These are phyloP conservation scores for Opisthograptis luteolata DNA, from an alignment of 2,888 invertebrate species.

Conservation along the genomic window DNA sequence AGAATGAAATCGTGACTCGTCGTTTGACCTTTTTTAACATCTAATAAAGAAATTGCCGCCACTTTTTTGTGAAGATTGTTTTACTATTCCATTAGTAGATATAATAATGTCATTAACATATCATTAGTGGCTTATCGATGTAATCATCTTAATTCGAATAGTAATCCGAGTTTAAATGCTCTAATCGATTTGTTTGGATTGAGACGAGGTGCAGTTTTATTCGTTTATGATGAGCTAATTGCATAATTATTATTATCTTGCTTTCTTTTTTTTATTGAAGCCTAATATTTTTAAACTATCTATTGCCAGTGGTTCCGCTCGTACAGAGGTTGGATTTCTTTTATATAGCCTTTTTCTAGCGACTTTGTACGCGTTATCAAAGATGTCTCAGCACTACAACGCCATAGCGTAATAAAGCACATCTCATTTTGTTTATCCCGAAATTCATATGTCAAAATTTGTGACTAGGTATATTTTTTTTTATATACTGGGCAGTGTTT, in stretches of 20 bases:
- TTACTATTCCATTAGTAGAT: slow-evolving; percentile 52
- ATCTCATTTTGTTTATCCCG: no score
- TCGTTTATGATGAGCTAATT: slow-evolving; percentile 24
- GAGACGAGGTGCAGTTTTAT: slow-evolving; percentile 30
- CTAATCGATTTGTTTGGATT: slow-evolving; percentile 37
- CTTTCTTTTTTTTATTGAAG: no score
- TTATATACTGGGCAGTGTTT: no score
- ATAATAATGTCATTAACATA: slow-evolving; percentile 57
- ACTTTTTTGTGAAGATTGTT: slow-evolving; percentile 45
- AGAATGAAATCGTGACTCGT: slow-evolving; percentile 39
- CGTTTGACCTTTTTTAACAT: slow-evolving; percentile 40
- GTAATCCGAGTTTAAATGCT: slow-evolving; percentile 32
- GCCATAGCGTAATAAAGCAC: no score
- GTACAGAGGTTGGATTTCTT: no score
- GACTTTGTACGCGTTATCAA: no score
- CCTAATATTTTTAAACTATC: no score
- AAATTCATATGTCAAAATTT: no score
- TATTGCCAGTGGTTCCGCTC: no score
- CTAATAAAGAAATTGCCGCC: slow-evolving; percentile 49
- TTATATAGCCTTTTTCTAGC: no score
- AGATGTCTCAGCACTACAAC: no score
- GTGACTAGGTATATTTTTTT: no score
- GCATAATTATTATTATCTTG: not conserved
- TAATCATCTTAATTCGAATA: slow-evolving; percentile 31
- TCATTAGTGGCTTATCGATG: slow-evolving; percentile 34